Evolutionary conservation across 2,888 invertebrate species (phyloP), one percentile per base, ranked within the genome.

Genomic region (Morpho helenor): DNA sequence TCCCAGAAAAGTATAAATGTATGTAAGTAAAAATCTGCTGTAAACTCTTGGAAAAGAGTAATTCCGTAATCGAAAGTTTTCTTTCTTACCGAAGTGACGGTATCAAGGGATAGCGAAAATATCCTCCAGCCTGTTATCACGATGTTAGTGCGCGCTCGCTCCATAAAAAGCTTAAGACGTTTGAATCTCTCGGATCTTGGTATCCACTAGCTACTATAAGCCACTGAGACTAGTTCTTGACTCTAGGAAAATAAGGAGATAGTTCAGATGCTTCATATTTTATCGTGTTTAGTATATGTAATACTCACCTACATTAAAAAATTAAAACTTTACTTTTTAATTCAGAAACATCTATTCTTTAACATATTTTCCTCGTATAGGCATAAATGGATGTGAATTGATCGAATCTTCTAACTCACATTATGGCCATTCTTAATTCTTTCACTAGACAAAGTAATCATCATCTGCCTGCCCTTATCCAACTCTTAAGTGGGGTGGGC

Each of bases 171-270:
- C 45, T 62, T 64, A 40, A 69, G 54, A 52, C 60, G 62, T 54
- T 67, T 70, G 52, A 64, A 68, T 22, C 42, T 41, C 52, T 62
- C 51, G 5, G 64, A 76, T 65, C 76, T 72, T 6, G 77, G 69
- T 51, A 84, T 73, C 86, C 86, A 86, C 57, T 84, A 79, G 55
- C 75, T 68, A 41, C 68, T 68, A 62, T 84, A 86, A 1, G 80
- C 82, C 10, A 84, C 79, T 51, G 69, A 72, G 7, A 72, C 68
- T 52, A 84, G 60, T 43, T 76, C 65, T 61, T 71, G 59, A 65
- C 83, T 82, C 84, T 69, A 54, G 2, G 2, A 42, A 42, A 51
- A 43, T 47, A 44, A 44, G 8, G 23, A 48, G 48, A 7, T 39
- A 7, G 23, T 48, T n/a, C 7, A 39, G 31, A 31, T 31, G 3